Evolutionary conservation across 2,797 vertebrate genomes (phyloP).

Genomic region (Thaleichthys pacificus): DNA sequence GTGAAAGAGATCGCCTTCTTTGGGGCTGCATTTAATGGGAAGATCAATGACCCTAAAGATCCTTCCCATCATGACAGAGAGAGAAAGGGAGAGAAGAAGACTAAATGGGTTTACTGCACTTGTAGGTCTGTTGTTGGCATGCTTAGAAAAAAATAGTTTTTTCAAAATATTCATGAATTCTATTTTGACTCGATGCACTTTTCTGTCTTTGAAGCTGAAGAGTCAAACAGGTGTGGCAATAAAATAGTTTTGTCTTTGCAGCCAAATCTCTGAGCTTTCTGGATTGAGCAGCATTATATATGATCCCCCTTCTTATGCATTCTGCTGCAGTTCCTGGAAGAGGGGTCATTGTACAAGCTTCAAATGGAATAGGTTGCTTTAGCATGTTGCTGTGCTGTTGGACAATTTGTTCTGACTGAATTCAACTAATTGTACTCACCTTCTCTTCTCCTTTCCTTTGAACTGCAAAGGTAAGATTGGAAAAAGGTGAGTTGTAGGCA

Average conservation of each 20-base stretch:
- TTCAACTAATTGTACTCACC: slow-evolving; percentile 73
- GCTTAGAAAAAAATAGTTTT: slow-evolving; percentile 66
- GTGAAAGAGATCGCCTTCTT: slow-evolving; percentile 71
- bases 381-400: slow-evolving; percentile 51
- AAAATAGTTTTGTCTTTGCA: slow-evolving; percentile 3
- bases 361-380: slow-evolving; percentile 61
- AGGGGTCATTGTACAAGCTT: slow-evolving; percentile 52
- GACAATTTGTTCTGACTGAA: slow-evolving; percentile 77
- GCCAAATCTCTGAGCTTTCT: not conserved
- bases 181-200: slow-evolving; percentile 66
- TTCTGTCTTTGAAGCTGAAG: slow-evolving; percentile 63
- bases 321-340: slow-evolving; percentile 28
- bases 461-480: slow-evolving; percentile 68
- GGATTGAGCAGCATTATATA: not conserved
- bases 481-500: slow-evolving; percentile 54
- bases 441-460: slow-evolving; percentile 75
- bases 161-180: slow-evolving; percentile 54
- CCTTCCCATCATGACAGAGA: slow-evolving; percentile 64
- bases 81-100: slow-evolving; percentile 35
- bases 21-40: slow-evolving; percentile 68
- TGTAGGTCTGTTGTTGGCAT: slow-evolving; percentile 67
- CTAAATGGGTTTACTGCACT: slow-evolving; percentile 71
- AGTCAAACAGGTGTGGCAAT: slow-evolving; percentile 42
- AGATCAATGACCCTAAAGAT: slow-evolving; percentile 75
- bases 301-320: slow-evolving; percentile 36